A percentile compares a stretch with the other conserved stretches of the same genome.
phyloP scores from a whole-genome alignment of 2,113 vertebrate genomes.

The Collichthys lucidus region DNA sequence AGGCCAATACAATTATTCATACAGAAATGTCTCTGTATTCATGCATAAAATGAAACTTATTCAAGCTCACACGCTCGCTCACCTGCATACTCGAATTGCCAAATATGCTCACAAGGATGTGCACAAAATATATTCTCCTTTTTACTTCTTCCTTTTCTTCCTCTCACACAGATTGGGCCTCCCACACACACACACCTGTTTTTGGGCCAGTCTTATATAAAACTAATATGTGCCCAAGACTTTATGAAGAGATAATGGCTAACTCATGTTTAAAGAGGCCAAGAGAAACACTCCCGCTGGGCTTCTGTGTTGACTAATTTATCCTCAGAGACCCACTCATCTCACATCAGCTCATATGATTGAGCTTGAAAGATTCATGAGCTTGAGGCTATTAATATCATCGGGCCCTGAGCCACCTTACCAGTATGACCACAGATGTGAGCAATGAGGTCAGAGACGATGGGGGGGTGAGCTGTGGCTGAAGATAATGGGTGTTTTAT shows the following conservation, averaged over 20 bases:
- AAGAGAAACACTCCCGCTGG: constrained; percentile 27
- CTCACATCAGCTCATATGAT: constrained; percentile 64
- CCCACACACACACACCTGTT: constrained; percentile 22
- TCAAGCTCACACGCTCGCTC: constrained; percentile 60
- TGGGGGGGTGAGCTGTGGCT: not conserved
- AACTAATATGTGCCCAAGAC: constrained; percentile 41
- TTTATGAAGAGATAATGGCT: constrained; percentile 56
- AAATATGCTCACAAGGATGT: constrained; percentile 44
- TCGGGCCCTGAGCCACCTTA: constrained; percentile 40
- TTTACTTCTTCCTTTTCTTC: constrained; percentile 8
- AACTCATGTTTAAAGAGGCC: constrained; percentile 49
- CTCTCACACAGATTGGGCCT: not conserved
- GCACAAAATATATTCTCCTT: constrained; percentile 26
- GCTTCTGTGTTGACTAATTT: constrained; percentile 60
- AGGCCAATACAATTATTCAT: constrained; percentile 71
- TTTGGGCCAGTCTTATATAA: constrained; percentile 21
- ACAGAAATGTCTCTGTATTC: constrained; percentile 67
- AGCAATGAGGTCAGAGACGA: constrained; percentile 44
- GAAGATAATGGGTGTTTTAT: constrained; percentile 19
- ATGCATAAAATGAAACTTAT: constrained; percentile 74
- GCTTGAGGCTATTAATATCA: constrained; percentile 71
- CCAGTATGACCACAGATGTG: constrained; percentile 43
- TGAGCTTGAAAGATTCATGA: constrained; percentile 79
- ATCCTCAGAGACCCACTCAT: constrained; percentile 50
- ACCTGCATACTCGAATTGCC: constrained; percentile 42